Percentiles rank a stretch among this genome's conserved stretches.
These are phyloP conservation scores for Smittia sp. DNA, from an alignment of 2,888 invertebrate species.

Conservation along the genomic window DNA sequence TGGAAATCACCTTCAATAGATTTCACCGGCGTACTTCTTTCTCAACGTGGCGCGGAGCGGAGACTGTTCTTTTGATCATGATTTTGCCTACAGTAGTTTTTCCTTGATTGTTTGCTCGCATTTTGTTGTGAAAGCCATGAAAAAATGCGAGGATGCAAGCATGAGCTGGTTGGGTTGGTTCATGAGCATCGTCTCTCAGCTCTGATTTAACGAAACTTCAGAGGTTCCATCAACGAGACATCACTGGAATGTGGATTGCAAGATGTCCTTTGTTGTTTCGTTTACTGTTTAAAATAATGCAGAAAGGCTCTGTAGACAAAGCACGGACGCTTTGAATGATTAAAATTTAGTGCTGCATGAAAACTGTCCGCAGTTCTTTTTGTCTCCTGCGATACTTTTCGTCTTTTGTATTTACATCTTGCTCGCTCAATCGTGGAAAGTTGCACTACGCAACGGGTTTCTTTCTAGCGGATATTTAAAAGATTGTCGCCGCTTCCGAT, in stretches of 20 bases:
- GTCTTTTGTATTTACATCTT: neutral
- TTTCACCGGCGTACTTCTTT: neutral
- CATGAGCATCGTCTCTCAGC: no score
- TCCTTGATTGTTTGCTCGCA: no score
- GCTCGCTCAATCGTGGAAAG: neutral
- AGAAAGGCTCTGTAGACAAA: conserved; percentile 2
- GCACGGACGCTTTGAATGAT: conserved; percentile 37
- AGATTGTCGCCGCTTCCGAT: no score
- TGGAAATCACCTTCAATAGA: neutral
- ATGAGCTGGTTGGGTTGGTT: no score
- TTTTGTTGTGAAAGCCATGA: neutral
- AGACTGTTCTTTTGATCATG: no score
- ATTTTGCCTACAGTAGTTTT: no score
- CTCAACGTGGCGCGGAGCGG: no score
- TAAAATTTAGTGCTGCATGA: conserved; percentile 31
- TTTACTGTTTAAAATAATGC: neutral
- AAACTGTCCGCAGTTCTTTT: conserved; percentile 28
- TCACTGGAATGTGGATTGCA: neutral
- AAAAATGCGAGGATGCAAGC: no score
- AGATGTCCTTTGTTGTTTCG: neutral
- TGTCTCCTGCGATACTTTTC: neutral
- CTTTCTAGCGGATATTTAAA: neutral
- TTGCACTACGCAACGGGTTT: neutral
- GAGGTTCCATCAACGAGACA: no score
- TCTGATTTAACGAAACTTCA: no score